Percentiles rank a stretch among this genome's conserved stretches.
Conservation (phyloP, 2,888 invertebrate species). For the Drosophila heteroneura region DNA sequence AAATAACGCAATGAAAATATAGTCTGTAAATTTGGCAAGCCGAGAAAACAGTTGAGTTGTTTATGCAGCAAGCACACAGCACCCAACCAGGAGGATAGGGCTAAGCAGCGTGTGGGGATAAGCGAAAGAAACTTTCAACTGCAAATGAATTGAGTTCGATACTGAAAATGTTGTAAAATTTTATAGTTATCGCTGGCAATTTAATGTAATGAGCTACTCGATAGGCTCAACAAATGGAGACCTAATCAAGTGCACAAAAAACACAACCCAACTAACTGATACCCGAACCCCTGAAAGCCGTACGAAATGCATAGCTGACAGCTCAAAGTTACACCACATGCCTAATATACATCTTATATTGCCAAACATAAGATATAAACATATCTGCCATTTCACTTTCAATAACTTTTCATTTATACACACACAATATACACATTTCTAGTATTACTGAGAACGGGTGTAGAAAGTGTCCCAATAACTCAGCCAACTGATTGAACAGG, state of each 20-base stretch:
- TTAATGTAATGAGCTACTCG: constrained; percentile 55
- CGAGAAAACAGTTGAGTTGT: constrained; percentile 58
- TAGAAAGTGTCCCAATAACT: constrained; percentile 30
- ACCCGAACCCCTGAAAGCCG: constrained; percentile 4
- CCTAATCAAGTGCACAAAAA: background rate
- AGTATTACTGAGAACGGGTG: background rate
- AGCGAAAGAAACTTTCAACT: constrained; percentile 47
- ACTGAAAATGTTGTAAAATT: constrained; percentile 66
- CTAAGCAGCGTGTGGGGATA: background rate
- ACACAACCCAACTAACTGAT: constrained; percentile 7
- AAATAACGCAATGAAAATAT: constrained; percentile 76
- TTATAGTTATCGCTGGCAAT: constrained; percentile 69
- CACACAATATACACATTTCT: background rate
- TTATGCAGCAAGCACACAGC: constrained; percentile 48
- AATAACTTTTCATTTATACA: background rate
- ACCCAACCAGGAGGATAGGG: constrained; percentile 2
- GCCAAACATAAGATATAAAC: background rate
- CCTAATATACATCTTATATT: background rate
- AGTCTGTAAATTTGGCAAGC: constrained; percentile 60
- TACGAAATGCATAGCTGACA: background rate
- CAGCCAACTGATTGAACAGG: constrained; percentile 43
- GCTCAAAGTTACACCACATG: background rate
- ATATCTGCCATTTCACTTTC: background rate
- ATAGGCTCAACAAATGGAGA: constrained; percentile 24
- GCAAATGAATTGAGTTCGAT: constrained; percentile 64